Base-by-base conservation (phyloP, 2,888 invertebrate genomes). In the Salticus scenicus region DNA sequence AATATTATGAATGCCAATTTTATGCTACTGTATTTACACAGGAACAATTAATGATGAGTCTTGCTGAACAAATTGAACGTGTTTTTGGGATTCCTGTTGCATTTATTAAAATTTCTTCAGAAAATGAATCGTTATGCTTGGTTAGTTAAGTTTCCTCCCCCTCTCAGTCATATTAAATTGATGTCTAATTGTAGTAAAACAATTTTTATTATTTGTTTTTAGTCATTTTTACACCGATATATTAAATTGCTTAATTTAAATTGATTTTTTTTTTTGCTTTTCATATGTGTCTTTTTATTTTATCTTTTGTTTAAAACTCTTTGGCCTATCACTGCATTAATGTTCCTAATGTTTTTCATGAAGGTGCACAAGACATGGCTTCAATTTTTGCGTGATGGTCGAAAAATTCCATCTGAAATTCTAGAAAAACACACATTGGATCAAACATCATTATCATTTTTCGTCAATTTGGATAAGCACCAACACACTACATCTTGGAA, bases 41-140 rank as follows among this genome's bases (percentile, higher is more conserved):
- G 2, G 17, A 57, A 24, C 8, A 24, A 57, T 57, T 24, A 17
- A 57, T 24, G 37, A 83, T 83, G 82, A 76, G 42, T 66, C 31
- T 70, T 41, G 1, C 42, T 24, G 27, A n/a, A 24, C 28, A 42
- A n/a, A 76, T 71, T n/a, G 42, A 66, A 20, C 33, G 51, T 28
- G 27, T 37, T 42, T 66, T 83, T 42, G 82, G 82, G 33, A 71
- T 83, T 51, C 76, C 82, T 12, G 24, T 20, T 14, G 51, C n/a
- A 12, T 51, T 42, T 37, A 76, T 76, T 47, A 76, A 83, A 67
- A 31, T 33, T 24, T 51, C 27, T 51, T 5, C 71, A 1, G 66
- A 72, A 42, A 76, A 83, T 72, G 76, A 76, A 76, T 76, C 82
- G 63, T 66, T 83, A 83, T 83, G 82, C 82, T 74, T 83, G 82